Evolutionary conservation across 2,888 invertebrate species (phyloP).

Genomic region (Pandemis corylana): DNA sequence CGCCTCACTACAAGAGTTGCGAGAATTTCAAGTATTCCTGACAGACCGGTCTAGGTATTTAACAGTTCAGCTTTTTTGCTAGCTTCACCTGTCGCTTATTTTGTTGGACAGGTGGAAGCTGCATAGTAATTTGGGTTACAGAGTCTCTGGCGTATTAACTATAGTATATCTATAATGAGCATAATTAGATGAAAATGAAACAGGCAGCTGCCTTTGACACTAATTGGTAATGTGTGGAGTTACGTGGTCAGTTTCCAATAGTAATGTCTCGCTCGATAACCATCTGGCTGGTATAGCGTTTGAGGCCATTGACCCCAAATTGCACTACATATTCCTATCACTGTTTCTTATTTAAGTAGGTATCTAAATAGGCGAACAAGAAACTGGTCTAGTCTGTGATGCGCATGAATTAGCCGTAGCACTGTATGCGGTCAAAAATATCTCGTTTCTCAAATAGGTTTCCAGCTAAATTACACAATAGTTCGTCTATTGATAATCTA

Average conservation of each 20-base stretch:
- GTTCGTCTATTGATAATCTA: constrained; percentile 28
- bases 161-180: background rate
- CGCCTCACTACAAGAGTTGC: background rate
- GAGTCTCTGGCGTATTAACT: background rate
- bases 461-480: constrained; percentile 20
- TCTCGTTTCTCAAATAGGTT: background rate
- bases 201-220: constrained; percentile 14
- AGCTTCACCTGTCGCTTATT: constrained; percentile 20
- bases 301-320: no score
- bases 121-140: constrained; percentile 16
- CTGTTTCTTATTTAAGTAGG: no score
- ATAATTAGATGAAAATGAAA: constrained; percentile 20
- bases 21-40: background rate
- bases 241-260: background rate
- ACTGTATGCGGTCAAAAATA: background rate
- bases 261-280: background rate
- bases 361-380: no score
- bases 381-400: no score
- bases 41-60: constrained; percentile 32
- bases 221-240: background rate
- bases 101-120: constrained; percentile 23
- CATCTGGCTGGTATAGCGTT: no score
- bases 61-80: constrained; percentile 5
- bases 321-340: no score
- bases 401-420: background rate